Conservation (phyloP, 2,888 invertebrate species). For the Pollenia angustigena region DNA sequence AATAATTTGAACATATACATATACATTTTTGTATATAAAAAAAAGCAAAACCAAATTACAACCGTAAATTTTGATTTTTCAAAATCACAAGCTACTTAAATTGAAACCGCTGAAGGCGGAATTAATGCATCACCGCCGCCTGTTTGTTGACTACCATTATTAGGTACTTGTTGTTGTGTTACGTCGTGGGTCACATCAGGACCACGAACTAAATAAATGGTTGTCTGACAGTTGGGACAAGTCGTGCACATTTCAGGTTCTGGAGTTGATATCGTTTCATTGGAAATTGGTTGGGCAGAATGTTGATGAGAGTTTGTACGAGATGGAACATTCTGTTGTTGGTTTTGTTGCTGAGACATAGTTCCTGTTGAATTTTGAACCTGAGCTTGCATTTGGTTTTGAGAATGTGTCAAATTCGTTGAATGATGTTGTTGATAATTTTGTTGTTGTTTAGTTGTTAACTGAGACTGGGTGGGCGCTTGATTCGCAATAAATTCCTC, state of each 20-base stretch:
- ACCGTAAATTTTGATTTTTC: not conserved
- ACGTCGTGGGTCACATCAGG: constrained; percentile 75
- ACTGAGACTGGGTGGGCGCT: constrained; percentile 8
- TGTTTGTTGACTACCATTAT: constrained; percentile 2
- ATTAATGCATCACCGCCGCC: not conserved
- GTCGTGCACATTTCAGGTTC: constrained; percentile 82
- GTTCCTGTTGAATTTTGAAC: constrained; percentile 59
- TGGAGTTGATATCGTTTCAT: constrained; percentile 41
- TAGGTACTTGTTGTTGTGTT: constrained; percentile 34
- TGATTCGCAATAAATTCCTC: constrained; percentile 30
- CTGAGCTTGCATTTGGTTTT: constrained; percentile 69
- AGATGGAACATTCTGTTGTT: constrained; percentile 53
- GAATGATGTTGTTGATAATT: constrained; percentile 13
- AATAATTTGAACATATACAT: not conserved
- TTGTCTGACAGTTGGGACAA: constrained; percentile 83
- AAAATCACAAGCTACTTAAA: not conserved
- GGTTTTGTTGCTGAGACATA: constrained; percentile 62
- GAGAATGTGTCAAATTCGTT: constrained; percentile 45
- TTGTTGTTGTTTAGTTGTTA: constrained; percentile 31
- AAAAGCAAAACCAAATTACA: not conserved
- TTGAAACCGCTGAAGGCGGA: not conserved
- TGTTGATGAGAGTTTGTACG: constrained; percentile 1
- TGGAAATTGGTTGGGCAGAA: constrained; percentile 23
- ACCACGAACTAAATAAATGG: constrained; percentile 81
- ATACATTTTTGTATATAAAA: constrained; percentile 5